phyloP scores from a whole-genome alignment of 2,888 invertebrate genomes.

The Stegophylla sp. region DNA sequence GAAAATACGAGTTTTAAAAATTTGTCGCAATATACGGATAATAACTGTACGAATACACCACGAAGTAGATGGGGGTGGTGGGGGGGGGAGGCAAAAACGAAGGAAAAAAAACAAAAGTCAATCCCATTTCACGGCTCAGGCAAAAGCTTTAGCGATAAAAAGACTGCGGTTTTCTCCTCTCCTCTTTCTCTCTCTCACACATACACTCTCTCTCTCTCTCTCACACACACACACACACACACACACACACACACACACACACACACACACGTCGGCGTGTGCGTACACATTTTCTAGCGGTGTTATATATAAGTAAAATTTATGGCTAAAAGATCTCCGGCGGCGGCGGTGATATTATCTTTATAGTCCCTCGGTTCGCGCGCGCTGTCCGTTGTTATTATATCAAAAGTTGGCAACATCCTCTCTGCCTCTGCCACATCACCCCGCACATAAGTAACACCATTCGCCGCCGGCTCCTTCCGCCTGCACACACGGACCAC shows the following conservation, averaged over 20 bases:
- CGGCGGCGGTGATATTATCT: conserved; percentile 54
- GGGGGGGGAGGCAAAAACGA: no score
- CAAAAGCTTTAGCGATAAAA: conserved; percentile 51
- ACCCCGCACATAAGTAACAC: not conserved
- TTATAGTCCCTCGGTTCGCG: conserved; percentile 53
- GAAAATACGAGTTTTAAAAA: conserved; percentile 37
- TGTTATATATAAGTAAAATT: conserved; percentile 54
- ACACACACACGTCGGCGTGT: not conserved
- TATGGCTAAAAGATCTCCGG: conserved; percentile 56
- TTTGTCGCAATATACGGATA: conserved; percentile 11
- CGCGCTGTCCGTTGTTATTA: conserved; percentile 56
- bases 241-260: not conserved
- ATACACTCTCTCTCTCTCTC: not conserved
- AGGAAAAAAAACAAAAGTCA: conserved; percentile 32
- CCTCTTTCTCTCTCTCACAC: no score
- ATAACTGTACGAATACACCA: conserved; percentile 23
- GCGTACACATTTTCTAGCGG: conserved; percentile 14
- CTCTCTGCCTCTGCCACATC: conserved; percentile 26
- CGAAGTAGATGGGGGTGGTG: no score
- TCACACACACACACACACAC: not conserved
- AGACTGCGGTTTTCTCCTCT: not conserved
- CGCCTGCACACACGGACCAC: no score
- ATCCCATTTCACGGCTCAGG: conserved; percentile 40
- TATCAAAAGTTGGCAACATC: conserved; percentile 57
- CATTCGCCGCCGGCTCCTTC: no score